A percentile compares a stretch with the other conserved stretches of the same genome.
phyloP scores from a whole-genome alignment of 2,888 invertebrate species.

The Drosophila formosana region DNA sequence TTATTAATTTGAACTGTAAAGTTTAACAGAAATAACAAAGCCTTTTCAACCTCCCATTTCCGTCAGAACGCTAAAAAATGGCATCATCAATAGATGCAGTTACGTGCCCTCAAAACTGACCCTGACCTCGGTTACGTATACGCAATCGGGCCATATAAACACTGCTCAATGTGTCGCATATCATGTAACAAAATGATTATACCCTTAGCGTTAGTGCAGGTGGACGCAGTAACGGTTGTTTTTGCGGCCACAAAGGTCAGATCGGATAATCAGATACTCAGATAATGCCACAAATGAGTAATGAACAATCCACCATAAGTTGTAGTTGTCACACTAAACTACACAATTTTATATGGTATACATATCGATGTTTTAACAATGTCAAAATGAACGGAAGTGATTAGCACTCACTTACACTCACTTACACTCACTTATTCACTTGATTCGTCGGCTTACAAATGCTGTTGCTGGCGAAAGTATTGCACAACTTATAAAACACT shows the following conservation, averaged over 20 bases:
- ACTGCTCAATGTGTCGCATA: slow-evolving; percentile 1
- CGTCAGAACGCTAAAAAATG: neutral
- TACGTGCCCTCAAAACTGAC: neutral
- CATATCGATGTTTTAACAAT: neutral
- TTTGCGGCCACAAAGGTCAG: slow-evolving; percentile 38
- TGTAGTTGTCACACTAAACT: neutral
- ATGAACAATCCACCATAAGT: neutral
- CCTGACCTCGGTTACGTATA: slow-evolving; percentile 1
- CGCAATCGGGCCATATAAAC: neutral
- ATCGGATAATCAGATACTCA: slow-evolving; percentile 6
- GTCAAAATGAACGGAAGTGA: slow-evolving; percentile 17
- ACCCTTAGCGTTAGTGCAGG: neutral
- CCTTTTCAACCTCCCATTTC: neutral
- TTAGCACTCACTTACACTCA: slow-evolving; percentile 5
- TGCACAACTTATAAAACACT: slow-evolving; percentile 4
- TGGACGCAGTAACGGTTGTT: slow-evolving; percentile 13
- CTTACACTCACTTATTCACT: neutral
- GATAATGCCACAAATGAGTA: slow-evolving; percentile 4
- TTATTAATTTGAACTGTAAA: too few relatives aligned
- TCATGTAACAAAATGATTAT: slow-evolving; percentile 2
- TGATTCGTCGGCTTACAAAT: neutral
- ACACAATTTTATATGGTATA: too few relatives aligned
- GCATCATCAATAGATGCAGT: neutral
- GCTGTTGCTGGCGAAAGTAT: slow-evolving; percentile 7
- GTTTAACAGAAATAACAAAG: too few relatives aligned